phyloP scores from a whole-genome alignment of 2,113 vertebrate genomes.

The Paradisaea rubra region DNA sequence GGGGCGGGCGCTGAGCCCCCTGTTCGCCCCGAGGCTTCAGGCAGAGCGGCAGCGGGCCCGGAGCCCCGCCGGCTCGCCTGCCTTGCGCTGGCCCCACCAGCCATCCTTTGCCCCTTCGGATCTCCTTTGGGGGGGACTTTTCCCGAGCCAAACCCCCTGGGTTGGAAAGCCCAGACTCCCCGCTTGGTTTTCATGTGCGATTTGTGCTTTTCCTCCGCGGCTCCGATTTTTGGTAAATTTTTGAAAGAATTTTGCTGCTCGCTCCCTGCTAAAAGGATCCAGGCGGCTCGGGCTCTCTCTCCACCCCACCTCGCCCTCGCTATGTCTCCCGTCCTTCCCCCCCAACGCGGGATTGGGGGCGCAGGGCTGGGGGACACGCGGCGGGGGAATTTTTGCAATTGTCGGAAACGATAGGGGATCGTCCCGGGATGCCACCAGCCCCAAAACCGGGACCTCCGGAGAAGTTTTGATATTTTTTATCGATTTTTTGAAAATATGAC shows the following conservation, averaged over 20 bases:
- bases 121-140: constrained; percentile 23
- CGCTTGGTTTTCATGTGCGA: constrained; percentile 80
- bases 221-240: constrained; percentile 86
- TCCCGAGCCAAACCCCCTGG: background rate
- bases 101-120: background rate
- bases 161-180: constrained; percentile 44
- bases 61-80: background rate
- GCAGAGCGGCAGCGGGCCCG: background rate
- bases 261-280: background rate
- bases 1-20: background rate
- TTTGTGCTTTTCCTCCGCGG: constrained; percentile 37
- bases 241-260: constrained; percentile 60
- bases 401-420: constrained; percentile 80
- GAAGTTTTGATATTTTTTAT: constrained; percentile 88
- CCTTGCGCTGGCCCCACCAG: background rate
- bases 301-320: constrained; percentile 37
- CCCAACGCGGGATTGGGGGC: background rate
- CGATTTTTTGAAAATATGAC: constrained; percentile 98
- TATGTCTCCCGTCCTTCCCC: constrained; percentile 21
- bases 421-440: constrained; percentile 59
- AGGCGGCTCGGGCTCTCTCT: constrained; percentile 45
- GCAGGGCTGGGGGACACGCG: background rate
- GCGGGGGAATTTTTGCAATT: constrained; percentile 72
- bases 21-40: background rate
- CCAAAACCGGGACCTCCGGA: constrained; percentile 39